A percentile compares a stretch with the other conserved stretches of the same genome.
Conservation (phyloP, 2,888 invertebrate species). For the Cynaeus angustus region DNA sequence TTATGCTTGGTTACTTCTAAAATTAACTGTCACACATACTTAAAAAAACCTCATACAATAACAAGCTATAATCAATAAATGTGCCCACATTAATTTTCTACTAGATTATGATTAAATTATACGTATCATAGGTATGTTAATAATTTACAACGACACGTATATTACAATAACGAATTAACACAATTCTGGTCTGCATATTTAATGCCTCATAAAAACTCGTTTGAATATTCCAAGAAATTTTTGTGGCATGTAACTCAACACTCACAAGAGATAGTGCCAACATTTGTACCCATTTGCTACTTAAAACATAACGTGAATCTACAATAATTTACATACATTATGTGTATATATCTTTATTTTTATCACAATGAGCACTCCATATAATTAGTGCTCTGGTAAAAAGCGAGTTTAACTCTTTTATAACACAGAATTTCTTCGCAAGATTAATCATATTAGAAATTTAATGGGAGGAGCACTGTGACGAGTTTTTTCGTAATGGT, state of each 20-base stretch:
- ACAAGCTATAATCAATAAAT: too few species aligned
- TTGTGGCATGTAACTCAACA: not conserved
- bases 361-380: not conserved
- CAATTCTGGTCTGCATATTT: not conserved
- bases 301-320: not conserved
- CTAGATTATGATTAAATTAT: too few species aligned
- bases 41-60: too few species aligned
- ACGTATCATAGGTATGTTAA: too few species aligned
- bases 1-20: too few species aligned
- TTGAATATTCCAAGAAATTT: not conserved
- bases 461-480: not conserved
- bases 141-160: not conserved
- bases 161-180: not conserved
- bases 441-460: not conserved
- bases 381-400: not conserved
- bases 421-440: not conserved
- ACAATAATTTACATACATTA: not conserved
- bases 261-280: not conserved
- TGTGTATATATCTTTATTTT: not conserved
- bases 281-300: not conserved
- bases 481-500: not conserved
- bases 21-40: too few species aligned
- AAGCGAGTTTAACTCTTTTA: not conserved
- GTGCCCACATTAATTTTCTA: too few species aligned
- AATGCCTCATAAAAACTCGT: not conserved